Evolutionary conservation across 2,113 vertebrate genomes (phyloP).

Genomic region (Nerophis ophidion): DNA sequence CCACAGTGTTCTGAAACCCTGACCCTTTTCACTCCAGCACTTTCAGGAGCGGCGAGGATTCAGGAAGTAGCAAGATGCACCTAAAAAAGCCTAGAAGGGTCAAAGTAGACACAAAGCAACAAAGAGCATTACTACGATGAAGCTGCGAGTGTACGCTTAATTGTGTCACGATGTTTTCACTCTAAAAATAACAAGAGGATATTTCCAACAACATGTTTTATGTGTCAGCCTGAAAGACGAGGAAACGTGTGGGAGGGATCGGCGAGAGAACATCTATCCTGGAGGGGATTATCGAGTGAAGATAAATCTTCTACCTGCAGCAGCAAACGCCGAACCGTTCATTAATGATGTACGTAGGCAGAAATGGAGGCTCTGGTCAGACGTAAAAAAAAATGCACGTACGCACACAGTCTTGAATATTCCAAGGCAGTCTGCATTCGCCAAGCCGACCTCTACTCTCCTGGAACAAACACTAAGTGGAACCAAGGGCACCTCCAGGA

Average conservation of each 20-base stretch:
- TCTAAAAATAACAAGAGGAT: constrained; percentile 26
- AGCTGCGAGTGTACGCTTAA: constrained; percentile 13
- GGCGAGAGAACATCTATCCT: constrained; percentile 31
- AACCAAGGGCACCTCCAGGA: constrained; percentile 69
- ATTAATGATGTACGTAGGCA: constrained; percentile 22
- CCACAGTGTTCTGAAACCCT: constrained; percentile 31
- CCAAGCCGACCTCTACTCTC: constrained; percentile 40
- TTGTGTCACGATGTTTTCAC: constrained; percentile 22
- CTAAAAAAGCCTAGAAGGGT: constrained; percentile 20
- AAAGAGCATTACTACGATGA: constrained; percentile 1
- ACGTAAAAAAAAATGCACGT: neutral
- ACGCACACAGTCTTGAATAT: constrained; percentile 27
- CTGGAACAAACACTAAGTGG: constrained; percentile 60
- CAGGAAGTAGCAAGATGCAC: constrained; percentile 15
- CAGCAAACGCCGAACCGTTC: constrained; percentile 47
- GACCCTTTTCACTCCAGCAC: constrained; percentile 29
- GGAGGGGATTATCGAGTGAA: constrained; percentile 42
- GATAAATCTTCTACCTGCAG: constrained; percentile 37
- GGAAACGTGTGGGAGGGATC: constrained; percentile 32
- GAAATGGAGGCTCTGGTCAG: neutral
- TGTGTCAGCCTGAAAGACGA: constrained; percentile 13
- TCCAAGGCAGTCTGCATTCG: constrained; percentile 48
- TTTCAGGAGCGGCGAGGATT: constrained; percentile 17
- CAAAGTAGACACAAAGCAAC: constrained; percentile 15
- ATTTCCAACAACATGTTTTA: constrained; percentile 36